Conservation (phyloP, 2,797 vertebrate genomes). For the Takifugu rubripes region DNA sequence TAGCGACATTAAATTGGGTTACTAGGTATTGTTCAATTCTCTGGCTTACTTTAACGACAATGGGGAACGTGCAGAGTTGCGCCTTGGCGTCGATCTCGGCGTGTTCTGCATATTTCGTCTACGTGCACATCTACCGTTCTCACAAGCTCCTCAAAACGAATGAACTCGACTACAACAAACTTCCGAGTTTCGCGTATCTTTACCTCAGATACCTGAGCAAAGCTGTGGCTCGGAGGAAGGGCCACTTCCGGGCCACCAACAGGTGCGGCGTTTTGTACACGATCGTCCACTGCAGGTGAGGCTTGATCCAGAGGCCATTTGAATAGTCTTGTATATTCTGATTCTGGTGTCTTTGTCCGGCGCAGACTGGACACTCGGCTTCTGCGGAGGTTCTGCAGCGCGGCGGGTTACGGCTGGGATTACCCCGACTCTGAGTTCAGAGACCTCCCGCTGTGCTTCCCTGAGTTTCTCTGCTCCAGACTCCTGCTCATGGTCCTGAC, state of each 20-base stretch:
- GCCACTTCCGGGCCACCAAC: constrained; percentile 4
- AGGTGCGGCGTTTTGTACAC: constrained; percentile 31
- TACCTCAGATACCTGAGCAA: constrained; percentile 35
- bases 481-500: constrained; percentile 60
- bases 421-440: constrained; percentile 72
- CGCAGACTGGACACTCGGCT: constrained; percentile 43
- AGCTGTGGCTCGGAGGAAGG: constrained; percentile 35
- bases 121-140: constrained; percentile 53
- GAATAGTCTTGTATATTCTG: neutral
- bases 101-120: constrained; percentile 32
- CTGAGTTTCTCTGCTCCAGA: constrained; percentile 52
- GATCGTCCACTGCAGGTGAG: constrained; percentile 60
- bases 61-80: constrained; percentile 34
- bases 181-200: constrained; percentile 56
- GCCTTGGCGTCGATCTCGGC: constrained; percentile 9
- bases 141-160: constrained; percentile 31
- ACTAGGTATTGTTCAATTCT: too few species aligned
- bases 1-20: too few species aligned
- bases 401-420: constrained; percentile 73
- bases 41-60: neutral
- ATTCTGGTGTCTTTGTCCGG: neutral
- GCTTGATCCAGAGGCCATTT: neutral
- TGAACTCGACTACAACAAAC: constrained; percentile 23
- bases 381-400: constrained; percentile 67
- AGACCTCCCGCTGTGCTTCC: constrained; percentile 71